phyloP scores from a whole-genome alignment of 1,140 invertebrate genomes.

The Melipona quadrifasciata region DNA sequence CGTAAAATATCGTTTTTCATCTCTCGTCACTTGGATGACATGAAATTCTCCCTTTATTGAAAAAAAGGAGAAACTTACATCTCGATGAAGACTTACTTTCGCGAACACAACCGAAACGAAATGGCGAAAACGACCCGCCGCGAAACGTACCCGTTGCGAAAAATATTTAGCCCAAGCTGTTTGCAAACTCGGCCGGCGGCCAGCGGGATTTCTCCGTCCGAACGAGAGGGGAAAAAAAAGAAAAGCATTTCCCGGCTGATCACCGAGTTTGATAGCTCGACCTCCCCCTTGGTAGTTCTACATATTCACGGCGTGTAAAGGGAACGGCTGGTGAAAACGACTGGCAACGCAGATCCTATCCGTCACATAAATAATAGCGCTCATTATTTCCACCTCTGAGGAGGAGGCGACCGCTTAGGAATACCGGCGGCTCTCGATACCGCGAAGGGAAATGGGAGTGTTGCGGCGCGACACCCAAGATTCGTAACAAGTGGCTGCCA shows the following conservation, averaged over 20 bases:
- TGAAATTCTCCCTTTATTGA: too few species aligned
- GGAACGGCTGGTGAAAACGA: conserved; percentile 19
- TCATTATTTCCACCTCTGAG: conserved; percentile 27
- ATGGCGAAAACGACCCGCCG: too few species aligned
- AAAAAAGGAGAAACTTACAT: too few species aligned
- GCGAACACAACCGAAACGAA: too few species aligned
- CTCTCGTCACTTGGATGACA: too few species aligned
- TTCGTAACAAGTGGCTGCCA: background rate
- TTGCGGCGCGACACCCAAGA: background rate
- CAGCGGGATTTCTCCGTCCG: background rate
- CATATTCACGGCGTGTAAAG: conserved; percentile 45
- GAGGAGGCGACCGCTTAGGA: background rate
- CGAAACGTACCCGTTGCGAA: background rate
- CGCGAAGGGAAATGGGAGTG: background rate
- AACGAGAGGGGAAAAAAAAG: background rate
- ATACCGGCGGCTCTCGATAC: background rate
- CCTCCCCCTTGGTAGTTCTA: background rate
- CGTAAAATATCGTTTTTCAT: too few species aligned
- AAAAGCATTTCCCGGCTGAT: conserved; percentile 35
- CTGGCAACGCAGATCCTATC: conserved; percentile 32
- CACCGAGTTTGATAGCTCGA: conserved; percentile 8
- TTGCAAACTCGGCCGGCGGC: background rate
- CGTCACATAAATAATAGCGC: conserved; percentile 35
- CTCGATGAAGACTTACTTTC: too few species aligned
- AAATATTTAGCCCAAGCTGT: background rate